Evolutionary conservation across 1,140 invertebrate genomes (phyloP), one percentile per base, ranked within the genome.

Genomic region (Drosophila miranda): DNA sequence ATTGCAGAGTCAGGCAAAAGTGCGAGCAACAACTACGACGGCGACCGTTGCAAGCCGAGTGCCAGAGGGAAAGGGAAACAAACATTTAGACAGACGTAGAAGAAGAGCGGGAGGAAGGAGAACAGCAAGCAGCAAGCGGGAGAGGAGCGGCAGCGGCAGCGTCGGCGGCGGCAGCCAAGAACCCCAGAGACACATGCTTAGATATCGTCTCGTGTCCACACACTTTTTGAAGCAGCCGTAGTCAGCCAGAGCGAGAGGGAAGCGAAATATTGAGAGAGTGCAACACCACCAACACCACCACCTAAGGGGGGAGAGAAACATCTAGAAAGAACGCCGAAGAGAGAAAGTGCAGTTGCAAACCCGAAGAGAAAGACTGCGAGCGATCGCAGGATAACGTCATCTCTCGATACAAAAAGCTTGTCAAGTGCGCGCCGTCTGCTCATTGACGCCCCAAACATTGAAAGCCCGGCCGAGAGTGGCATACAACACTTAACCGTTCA

Each of bases 151-250:
- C 68, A 74, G 75, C 61, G 57, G 61, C 26, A 34, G 49, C 49
- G 14, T 14, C 28, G 6, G 44, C 55, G 42, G 79, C 75, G 67
- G 75, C 75, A 79, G 71, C 69, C 80, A 75, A 63, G 83, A 83
- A 83, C 72, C 75, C 55, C 80, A 83, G 66, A 61, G 71, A 77
- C 91, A 92, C 91, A 96, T 96, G 95, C 95, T 96, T 93, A 96
- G 95, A 92, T 95, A 96, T 94, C 94, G 95, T 92, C 93, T 96
- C 90, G 95, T 96, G 62, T 96, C 95, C 89, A 96, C 95, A 91
- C 95, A 96, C 91, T 96, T 96, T 91, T 92, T 96, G 92, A 96
- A 96, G 92, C 95, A 96, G 92, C 95, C 95, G 94, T 96, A 96
- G 94, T 78, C 16, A 67, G 64, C 56, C 6, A 55, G 49, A 45